phyloP scores from a whole-genome alignment of 2,888 invertebrate genomes.

The Melolontha melolontha region DNA sequence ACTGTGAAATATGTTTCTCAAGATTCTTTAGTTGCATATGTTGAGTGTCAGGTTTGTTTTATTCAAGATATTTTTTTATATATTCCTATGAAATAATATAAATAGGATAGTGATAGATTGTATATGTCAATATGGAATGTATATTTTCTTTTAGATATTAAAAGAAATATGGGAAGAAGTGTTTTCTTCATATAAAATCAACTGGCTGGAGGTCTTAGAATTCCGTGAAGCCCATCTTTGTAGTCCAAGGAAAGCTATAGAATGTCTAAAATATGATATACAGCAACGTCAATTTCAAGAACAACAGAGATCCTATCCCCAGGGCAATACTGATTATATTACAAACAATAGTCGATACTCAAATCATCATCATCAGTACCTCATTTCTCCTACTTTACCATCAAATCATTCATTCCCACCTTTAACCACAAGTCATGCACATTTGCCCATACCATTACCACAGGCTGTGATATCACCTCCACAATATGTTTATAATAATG shows the following conservation, averaged over 20 bases:
- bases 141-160: conserved; percentile 72
- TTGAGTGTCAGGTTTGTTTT: conserved; percentile 82
- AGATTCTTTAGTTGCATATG: conserved; percentile 87
- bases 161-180: conserved; percentile 81
- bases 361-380: conserved; percentile 45
- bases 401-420: conserved; percentile 58
- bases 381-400: conserved; percentile 49
- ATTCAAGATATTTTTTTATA: not conserved
- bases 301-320: conserved; percentile 46
- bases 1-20: conserved; percentile 82
- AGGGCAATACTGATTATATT: conserved; percentile 52
- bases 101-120: no score
- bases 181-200: conserved; percentile 67
- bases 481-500: conserved; percentile 54
- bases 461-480: conserved; percentile 45
- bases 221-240: conserved; percentile 71
- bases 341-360: conserved; percentile 53
- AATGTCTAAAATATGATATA: conserved; percentile 66
- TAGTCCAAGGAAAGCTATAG: conserved; percentile 68
- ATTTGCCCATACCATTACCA: conserved; percentile 44
- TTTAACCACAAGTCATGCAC: conserved; percentile 47
- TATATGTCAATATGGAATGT: not conserved
- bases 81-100: no score
- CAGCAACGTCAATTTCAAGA: conserved; percentile 64
- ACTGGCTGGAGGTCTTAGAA: conserved; percentile 78